Evolutionary conservation across 1,140 invertebrate species (phyloP).

Genomic region (Tetramorium alpestre): DNA sequence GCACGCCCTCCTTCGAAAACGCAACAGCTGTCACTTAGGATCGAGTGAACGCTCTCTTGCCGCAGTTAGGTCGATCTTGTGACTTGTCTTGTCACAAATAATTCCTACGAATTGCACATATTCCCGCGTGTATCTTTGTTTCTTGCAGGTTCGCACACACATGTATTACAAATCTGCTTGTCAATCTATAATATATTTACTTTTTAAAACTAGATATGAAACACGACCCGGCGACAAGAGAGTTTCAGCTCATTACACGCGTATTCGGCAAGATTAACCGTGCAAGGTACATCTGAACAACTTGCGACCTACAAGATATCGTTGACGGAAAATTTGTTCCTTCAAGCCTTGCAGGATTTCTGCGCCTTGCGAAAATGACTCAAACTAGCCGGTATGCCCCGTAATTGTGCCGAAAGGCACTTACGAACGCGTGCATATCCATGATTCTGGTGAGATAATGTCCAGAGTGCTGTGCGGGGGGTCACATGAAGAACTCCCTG

Average conservation of each 20-base stretch:
- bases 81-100: slow-evolving; percentile 10
- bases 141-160: background rate
- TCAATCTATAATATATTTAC: slow-evolving; percentile 2
- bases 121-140: background rate
- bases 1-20: background rate
- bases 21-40: slow-evolving; percentile 33
- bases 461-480: slow-evolving; percentile 78
- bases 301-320: slow-evolving; percentile 3
- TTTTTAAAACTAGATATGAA: slow-evolving; percentile 21
- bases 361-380: slow-evolving; percentile 32
- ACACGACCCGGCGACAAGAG: background rate
- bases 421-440: slow-evolving; percentile 62
- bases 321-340: slow-evolving; percentile 33
- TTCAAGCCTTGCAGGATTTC: slow-evolving; percentile 6
- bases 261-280: slow-evolving; percentile 27
- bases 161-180: background rate
- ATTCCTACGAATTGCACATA: background rate
- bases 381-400: slow-evolving; percentile 22
- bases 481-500: slow-evolving; percentile 93
- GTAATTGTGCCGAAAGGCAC: slow-evolving; percentile 56
- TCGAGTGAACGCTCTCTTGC: slow-evolving; percentile 38
- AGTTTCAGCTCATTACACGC: background rate
- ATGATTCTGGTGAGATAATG: slow-evolving; percentile 72
- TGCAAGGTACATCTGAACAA: slow-evolving; percentile 41
- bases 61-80: slow-evolving; percentile 23